Conservation (phyloP, 2,797 vertebrate species). For the Varecia variegata region DNA sequence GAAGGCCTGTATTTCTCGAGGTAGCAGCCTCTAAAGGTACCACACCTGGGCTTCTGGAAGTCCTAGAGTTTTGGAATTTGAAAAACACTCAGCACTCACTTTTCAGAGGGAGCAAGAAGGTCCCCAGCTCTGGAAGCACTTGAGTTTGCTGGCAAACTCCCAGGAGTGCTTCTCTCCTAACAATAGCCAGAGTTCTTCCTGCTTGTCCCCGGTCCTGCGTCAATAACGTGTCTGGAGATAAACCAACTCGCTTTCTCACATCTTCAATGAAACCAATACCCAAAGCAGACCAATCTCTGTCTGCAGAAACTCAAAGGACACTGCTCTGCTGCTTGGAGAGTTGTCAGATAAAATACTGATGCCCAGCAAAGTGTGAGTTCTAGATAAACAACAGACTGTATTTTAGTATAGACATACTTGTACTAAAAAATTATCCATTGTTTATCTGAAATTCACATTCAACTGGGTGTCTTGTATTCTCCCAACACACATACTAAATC, state of each 20-base stretch:
- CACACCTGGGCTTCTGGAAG: accelerated
- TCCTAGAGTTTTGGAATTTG: accelerated
- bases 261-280: not conserved
- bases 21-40: too few relatives aligned
- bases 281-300: not conserved
- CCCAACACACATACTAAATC: accelerated
- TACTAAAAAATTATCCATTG: not conserved
- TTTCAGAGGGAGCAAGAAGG: not conserved
- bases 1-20: not conserved
- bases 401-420: not conserved
- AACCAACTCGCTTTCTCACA: not conserved
- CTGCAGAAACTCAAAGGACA: not conserved
- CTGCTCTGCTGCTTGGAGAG: not conserved
- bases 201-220: not conserved
- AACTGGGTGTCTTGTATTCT: not conserved
- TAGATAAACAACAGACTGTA: not conserved
- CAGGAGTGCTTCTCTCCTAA: not conserved
- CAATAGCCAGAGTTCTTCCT: not conserved
- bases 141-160: not conserved
- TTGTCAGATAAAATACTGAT: not conserved
- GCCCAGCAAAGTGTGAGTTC: not conserved
- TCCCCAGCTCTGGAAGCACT: not conserved
- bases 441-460: not conserved
- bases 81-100: not conserved
- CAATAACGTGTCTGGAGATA: not conserved